phyloP scores from a whole-genome alignment of 2,797 vertebrate genomes.

The Scarus forsteni region DNA sequence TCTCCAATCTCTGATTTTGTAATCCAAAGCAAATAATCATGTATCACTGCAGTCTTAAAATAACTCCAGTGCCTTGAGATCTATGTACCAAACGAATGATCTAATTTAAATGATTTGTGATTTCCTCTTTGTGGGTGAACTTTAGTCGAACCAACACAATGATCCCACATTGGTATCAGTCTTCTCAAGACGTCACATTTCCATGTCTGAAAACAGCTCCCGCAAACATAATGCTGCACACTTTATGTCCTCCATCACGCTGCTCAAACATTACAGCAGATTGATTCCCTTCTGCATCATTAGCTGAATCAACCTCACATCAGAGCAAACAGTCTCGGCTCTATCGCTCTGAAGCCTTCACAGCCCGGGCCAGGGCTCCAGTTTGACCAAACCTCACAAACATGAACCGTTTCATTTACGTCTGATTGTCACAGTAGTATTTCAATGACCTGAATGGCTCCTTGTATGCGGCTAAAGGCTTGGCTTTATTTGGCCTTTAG shows the following conservation, averaged over 20 bases:
- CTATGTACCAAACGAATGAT: background rate
- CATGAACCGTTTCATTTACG: constrained; percentile 58
- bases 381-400: constrained; percentile 40
- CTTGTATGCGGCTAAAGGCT: constrained; percentile 65
- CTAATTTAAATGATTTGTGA: constrained; percentile 6
- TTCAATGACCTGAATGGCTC: constrained; percentile 74
- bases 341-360: constrained; percentile 34
- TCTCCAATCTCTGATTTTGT: too few relatives aligned
- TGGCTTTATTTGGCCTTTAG: constrained; percentile 70
- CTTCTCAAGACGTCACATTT: constrained; percentile 1
- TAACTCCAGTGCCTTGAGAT: background rate
- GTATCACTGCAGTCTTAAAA: background rate
- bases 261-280: constrained; percentile 45
- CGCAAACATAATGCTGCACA: background rate
- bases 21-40: too few relatives aligned
- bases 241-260: constrained; percentile 33
- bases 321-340: constrained; percentile 32
- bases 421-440: constrained; percentile 70
- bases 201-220: constrained; percentile 8
- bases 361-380: constrained; percentile 39
- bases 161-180: constrained; percentile 4
- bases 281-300: constrained; percentile 64
- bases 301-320: constrained; percentile 55
- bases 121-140: background rate
- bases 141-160: background rate